phyloP scores from a whole-genome alignment of 1,140 invertebrate genomes.

The Zaprionus lachaisei region DNA sequence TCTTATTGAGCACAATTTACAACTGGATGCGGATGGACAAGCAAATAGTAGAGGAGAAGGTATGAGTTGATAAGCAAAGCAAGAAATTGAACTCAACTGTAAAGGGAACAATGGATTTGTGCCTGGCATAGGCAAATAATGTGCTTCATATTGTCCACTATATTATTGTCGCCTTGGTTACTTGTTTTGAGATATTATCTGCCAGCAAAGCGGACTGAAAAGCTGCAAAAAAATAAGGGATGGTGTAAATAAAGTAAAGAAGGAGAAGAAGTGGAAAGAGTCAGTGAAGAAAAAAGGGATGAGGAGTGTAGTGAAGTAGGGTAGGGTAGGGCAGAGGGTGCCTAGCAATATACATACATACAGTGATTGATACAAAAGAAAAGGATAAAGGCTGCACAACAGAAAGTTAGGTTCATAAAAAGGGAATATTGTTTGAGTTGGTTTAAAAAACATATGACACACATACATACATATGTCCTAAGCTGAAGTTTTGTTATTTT shows the following conservation, averaged over 20 bases:
- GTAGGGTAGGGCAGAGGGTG: neutral
- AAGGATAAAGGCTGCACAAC: neutral
- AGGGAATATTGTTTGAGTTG: neutral
- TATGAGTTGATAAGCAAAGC: too few relatives aligned
- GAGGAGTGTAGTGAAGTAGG: neutral
- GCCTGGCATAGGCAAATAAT: neutral
- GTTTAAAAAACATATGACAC: neutral
- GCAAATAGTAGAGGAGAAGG: neutral
- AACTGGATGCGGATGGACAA: neutral
- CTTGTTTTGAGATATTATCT: conserved; percentile 21
- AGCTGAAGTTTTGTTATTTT: neutral
- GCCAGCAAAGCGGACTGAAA: conserved; percentile 10
- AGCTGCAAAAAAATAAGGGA: neutral
- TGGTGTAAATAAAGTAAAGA: neutral
- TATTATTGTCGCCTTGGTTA: conserved; percentile 13
- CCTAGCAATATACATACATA: neutral
- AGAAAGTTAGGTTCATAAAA: neutral
- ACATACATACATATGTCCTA: too few relatives aligned
- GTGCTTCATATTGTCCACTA: neutral
- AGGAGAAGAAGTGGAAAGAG: neutral
- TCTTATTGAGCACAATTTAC: conserved; percentile 3
- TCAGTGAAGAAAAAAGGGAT: neutral
- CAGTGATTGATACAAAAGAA: conserved; percentile 20
- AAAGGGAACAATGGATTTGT: neutral
- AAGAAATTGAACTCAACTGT: neutral